A percentile compares a stretch with the other conserved stretches of the same genome.
phyloP scores from a whole-genome alignment of 2,888 invertebrate genomes.

The Argynnis bischoffii region DNA sequence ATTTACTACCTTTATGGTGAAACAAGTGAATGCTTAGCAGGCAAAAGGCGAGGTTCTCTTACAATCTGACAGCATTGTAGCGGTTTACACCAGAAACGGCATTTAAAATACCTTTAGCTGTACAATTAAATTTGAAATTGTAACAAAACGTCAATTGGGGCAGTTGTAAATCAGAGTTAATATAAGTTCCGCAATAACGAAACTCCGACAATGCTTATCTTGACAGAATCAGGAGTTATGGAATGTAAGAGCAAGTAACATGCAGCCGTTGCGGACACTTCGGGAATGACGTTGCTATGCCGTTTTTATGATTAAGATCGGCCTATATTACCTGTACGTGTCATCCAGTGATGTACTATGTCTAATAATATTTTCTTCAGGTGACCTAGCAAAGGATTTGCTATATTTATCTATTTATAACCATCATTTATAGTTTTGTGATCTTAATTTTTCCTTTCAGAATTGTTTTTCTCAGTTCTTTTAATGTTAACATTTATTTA shows the following conservation, averaged over 20 bases:
- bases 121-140: slow-evolving; percentile 27
- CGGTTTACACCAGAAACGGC: neutral
- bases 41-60: slow-evolving; percentile 14
- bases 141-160: slow-evolving; percentile 21
- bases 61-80: slow-evolving; percentile 12
- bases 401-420: too few species aligned
- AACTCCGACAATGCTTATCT: slow-evolving; percentile 21
- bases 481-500: too few species aligned
- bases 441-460: too few species aligned
- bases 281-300: slow-evolving; percentile 20
- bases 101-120: slow-evolving; percentile 7
- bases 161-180: slow-evolving; percentile 14
- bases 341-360: too few species aligned
- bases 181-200: slow-evolving; percentile 9
- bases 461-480: too few species aligned
- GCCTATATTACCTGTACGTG: too few species aligned
- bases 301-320: slow-evolving; percentile 12
- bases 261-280: slow-evolving; percentile 3
- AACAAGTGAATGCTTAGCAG: slow-evolving; percentile 6
- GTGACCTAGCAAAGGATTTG: too few species aligned
- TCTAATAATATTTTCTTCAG: too few species aligned
- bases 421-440: too few species aligned
- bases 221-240: slow-evolving; percentile 30
- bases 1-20: slow-evolving; percentile 12
- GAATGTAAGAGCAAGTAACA: slow-evolving; percentile 18